Conservation (phyloP, 2,888 invertebrate genomes). For the Xestia sexstrigata region DNA sequence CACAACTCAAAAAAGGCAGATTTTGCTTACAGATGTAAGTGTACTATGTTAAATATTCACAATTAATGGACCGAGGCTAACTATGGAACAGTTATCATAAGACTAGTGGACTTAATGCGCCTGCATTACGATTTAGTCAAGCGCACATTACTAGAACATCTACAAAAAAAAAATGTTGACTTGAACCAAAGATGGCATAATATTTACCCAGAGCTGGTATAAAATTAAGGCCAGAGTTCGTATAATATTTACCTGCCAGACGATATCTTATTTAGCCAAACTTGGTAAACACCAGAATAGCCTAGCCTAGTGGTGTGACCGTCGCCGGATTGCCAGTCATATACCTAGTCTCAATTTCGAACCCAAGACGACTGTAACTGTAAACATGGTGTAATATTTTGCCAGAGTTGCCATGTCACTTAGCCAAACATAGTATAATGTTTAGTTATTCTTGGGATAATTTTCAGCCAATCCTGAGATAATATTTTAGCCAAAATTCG, state of each 20-base stretch:
- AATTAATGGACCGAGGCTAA: slow-evolving; percentile 56
- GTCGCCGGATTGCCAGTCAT: too few species aligned
- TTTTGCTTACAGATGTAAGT: slow-evolving; percentile 37
- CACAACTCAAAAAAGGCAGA: slow-evolving; percentile 15
- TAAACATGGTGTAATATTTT: too few species aligned
- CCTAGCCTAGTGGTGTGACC: too few species aligned
- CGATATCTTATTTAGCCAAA: not conserved
- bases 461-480: not conserved
- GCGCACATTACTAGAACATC: slow-evolving; percentile 56
- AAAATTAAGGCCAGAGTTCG: not conserved
- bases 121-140: slow-evolving; percentile 60
- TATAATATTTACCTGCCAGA: not conserved
- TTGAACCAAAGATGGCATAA: not conserved
- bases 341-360: too few species aligned
- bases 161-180: not conserved
- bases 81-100: slow-evolving; percentile 75
- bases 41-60: slow-evolving; percentile 65
- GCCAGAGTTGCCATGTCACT: not conserved
- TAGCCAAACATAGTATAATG: not conserved
- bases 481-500: not conserved
- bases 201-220: not conserved
- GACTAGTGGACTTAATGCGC: slow-evolving; percentile 85
- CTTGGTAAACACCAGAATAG: not conserved
- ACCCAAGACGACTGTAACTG: not conserved
- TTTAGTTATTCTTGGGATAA: not conserved